These are phyloP conservation scores for Mustelus asterias DNA, from an alignment of 2,113 vertebrate species.

Conservation along the genomic window DNA sequence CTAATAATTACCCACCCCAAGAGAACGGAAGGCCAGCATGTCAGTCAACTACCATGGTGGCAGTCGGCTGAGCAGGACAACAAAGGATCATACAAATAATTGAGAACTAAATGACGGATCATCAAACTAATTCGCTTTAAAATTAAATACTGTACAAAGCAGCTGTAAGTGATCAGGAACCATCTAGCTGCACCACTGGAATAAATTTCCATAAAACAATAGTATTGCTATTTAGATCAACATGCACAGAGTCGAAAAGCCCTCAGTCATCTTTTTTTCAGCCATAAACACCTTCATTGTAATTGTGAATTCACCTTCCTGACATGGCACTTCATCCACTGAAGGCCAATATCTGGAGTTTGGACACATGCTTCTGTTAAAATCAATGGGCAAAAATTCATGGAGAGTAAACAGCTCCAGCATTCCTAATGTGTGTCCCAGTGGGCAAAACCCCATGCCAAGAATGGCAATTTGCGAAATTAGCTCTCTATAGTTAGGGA, in stretches of 20 bases:
- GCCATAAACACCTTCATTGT: background rate
- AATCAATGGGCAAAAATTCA: background rate
- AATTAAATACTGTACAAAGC: background rate
- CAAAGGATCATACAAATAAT: constrained; percentile 6
- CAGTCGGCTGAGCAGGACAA: background rate
- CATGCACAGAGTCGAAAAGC: background rate
- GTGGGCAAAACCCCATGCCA: background rate
- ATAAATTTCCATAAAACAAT: background rate
- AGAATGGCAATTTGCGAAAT: background rate
- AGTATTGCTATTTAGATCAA: background rate
- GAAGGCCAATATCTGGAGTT: background rate
- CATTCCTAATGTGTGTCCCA: background rate
- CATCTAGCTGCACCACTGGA: background rate
- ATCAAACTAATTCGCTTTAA: background rate
- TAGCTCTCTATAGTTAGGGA: background rate
- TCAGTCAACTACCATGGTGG: constrained; percentile 8
- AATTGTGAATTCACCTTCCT: background rate
- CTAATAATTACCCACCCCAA: background rate
- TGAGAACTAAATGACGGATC: background rate
- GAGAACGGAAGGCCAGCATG: constrained; percentile 10
- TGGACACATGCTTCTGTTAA: background rate
- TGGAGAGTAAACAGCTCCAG: background rate
- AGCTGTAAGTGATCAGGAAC: background rate
- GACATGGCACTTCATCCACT: background rate
- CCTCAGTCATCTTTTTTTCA: background rate